A percentile compares a stretch with the other conserved stretches of the same genome.
Evolutionary conservation across 2,113 vertebrate species (phyloP).

Genomic region (Sprattus sprattus): DNA sequence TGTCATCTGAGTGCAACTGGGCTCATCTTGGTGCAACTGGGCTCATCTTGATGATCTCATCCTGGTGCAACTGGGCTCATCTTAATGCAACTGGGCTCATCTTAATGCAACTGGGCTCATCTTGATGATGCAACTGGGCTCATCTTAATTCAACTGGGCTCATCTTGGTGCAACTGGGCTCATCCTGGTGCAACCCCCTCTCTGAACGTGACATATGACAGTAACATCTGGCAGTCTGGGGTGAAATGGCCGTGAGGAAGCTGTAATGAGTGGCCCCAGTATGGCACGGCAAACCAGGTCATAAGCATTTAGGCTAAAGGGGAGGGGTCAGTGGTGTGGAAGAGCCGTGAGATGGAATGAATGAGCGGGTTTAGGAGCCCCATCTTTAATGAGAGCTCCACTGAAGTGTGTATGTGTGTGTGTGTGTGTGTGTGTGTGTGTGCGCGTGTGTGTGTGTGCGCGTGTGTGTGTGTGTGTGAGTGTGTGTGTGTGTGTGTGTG

Average conservation of each 20-base stretch:
- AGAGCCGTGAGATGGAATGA: constrained; percentile 37
- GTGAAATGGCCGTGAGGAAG: constrained; percentile 5
- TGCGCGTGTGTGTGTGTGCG: no score
- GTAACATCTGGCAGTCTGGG: not conserved
- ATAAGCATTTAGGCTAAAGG: constrained; percentile 45
- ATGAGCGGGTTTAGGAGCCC: not conserved
- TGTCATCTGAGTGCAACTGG: no score
- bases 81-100: constrained; percentile 17
- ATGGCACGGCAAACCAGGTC: not conserved
- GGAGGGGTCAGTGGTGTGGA: constrained; percentile 42
- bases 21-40: not conserved
- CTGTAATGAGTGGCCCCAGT: not conserved
- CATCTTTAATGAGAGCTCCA: not conserved
- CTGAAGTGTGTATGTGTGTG: no score
- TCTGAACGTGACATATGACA: not conserved
- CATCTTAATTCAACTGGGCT: no score
- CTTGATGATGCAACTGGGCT: no score
- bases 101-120: not conserved
- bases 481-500: no score
- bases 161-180: no score
- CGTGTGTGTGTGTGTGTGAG: no score
- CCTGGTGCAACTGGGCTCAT: no score
- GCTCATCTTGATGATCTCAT: no score
- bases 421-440: no score
- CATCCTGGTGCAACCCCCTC: not conserved